Base-by-base conservation (phyloP, 23 tunicate genomes). In the Corella eumyota region DNA sequence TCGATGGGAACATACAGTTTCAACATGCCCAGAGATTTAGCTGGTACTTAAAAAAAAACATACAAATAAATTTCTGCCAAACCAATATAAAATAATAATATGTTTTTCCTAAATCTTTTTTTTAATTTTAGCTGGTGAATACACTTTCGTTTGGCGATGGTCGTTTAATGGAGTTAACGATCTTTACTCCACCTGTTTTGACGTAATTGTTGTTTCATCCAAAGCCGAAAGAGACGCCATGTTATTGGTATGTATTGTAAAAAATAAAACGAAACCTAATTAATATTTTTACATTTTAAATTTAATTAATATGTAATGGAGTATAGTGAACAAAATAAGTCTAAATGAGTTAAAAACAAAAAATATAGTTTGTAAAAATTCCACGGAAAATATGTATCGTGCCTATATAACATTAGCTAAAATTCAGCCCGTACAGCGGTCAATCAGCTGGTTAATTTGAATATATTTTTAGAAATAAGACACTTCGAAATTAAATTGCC, bases 121-220 rank as follows among this genome's bases (percentile, higher is more conserved):
- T 53, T 53, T 20, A 27, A 11, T 7, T 59, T 59, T 7, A 6
- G 62, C 62, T 72, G 95, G 95, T 44, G 47, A 76, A 1, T 81
- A 90, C 73, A 90, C 97, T 3, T 90, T 90, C 52, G 55, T 81
- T 23, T 90, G 97, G 97, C 9, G 58, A 31, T 90, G 97, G 97
- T 71, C 92, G 22, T 90, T 90, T 66, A 90, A 81, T 63, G 50
- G 84, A 34, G 56, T 71, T 6, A 33, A 50, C 1, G 73, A 90
- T 58, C 38, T 65, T 23, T 90, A 90, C 74, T 68, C 80, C 38
- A 90, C 97, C 36, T 90, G 97, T 46, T 90, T 90, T 48, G 97
- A 90, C n/a, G 97, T 90, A 45, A 50, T 50, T 13, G 64, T 90
- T 26, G 78, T 64, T 21, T 29, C 59, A 29, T 70, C 69, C 57